Base-by-base conservation (phyloP, 2,113 vertebrate species). In the Chlamydotis undulata region DNA sequence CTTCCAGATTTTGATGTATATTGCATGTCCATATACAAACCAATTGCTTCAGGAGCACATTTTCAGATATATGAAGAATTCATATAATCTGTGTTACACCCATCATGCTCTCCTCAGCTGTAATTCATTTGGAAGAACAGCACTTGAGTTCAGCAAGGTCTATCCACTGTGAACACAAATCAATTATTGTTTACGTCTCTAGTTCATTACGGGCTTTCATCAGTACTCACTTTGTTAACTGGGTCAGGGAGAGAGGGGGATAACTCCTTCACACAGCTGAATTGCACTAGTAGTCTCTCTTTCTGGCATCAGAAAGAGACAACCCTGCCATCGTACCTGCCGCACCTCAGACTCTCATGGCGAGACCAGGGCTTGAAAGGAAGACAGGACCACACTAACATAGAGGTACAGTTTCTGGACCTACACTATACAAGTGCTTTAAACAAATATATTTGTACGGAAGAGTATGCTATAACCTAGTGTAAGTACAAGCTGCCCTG, bases 191-290 rank as follows among this genome's bases (percentile, higher is more conserved):
- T 90, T 90, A 4, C 57, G 10, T 28, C 33, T 74, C 19, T 43
- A 43, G 29, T 43, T 63, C 29, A 55, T 50, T 43, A 64, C 60
- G 33, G 43, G 7, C 9, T 80, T 81, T 61, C 47, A 43, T 41
- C 37, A 45, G 37, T 50, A 53, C 28, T 56, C 18, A 50, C n/a
- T 87, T 59, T 41, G 14, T 31, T 83, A 80, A 67, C 31, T n/a
- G 14, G 19, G 55, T 7, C 0, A 37, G 0, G 9, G 8, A 9
- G 5, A 52, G 29, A 33, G 18, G 7, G 8, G 5, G 2, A 11
- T 43, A 49, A 31, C 8, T 50, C 16, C 9, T 50, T 83, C 45
- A 24, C n/a, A 25, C 25, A 24, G 43, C 6, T 55, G 43, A 68
- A 69, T 68, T 65, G 19, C 9, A 24, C 24, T 24, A 24, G 13